Evolutionary conservation across 2,888 invertebrate genomes (phyloP).

Genomic region (Protonemura montana): DNA sequence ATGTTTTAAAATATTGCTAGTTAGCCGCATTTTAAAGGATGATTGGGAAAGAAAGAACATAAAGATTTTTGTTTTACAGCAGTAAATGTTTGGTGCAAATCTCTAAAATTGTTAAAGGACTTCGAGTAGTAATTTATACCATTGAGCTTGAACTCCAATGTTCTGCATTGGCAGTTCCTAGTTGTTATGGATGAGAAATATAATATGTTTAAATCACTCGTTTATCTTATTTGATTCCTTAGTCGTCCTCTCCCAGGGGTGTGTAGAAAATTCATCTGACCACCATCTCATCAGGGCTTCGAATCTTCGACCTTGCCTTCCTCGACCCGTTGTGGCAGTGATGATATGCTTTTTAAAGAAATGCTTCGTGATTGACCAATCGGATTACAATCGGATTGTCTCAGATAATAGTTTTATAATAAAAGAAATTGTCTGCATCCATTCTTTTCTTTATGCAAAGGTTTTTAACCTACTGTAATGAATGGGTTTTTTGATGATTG

Average conservation of each 20-base stretch:
- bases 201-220: neutral
- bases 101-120: neutral
- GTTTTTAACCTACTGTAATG: neutral
- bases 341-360: neutral
- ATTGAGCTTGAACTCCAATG: neutral
- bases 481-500: neutral
- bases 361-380: neutral
- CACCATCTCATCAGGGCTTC: neutral
- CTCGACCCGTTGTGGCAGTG: neutral
- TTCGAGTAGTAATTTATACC: neutral
- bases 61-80: neutral
- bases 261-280: no score
- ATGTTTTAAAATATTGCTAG: neutral
- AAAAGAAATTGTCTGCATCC: neutral
- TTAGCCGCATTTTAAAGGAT: neutral
- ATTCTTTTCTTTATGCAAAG: neutral
- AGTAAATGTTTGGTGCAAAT: neutral
- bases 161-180: neutral
- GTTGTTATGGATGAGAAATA: constrained; percentile 12
- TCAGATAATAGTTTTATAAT: neutral
- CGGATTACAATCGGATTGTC: neutral
- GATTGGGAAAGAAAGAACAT: neutral
- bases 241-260: neutral
- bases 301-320: neutral
- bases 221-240: neutral